Conservation (phyloP, 2,797 vertebrate species). For the Acanthurus lineatus region DNA sequence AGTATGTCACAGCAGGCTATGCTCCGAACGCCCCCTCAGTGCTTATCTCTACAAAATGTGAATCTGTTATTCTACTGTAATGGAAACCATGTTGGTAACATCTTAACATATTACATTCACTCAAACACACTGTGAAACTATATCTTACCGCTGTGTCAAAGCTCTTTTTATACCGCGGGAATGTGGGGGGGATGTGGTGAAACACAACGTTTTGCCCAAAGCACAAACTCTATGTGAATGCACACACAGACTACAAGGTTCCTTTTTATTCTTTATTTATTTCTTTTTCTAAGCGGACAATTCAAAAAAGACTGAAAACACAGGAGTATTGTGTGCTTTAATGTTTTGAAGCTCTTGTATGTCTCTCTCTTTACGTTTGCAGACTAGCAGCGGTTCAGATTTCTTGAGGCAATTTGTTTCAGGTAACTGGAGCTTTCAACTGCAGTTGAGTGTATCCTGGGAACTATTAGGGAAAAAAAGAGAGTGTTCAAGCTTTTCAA, state of each 20-base stretch:
- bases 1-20: constrained; percentile 83
- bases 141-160: constrained; percentile 83
- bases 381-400: constrained; percentile 80
- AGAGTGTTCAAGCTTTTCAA: constrained; percentile 83
- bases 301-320: constrained; percentile 84
- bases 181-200: constrained; percentile 79
- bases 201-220: constrained; percentile 86
- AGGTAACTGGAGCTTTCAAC: constrained; percentile 88
- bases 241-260: constrained; percentile 86
- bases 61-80: constrained; percentile 86
- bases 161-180: constrained; percentile 82
- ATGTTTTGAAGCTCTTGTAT: constrained; percentile 82
- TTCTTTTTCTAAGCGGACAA: constrained; percentile 83
- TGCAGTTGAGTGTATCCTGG: constrained; percentile 85
- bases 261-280: constrained; percentile 81
- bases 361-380: constrained; percentile 81
- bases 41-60: constrained; percentile 85
- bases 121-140: constrained; percentile 87
- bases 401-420: constrained; percentile 91
- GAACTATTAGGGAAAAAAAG: constrained; percentile 83
- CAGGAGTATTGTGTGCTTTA: constrained; percentile 85
- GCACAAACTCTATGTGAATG: constrained; percentile 84
- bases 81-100: constrained; percentile 86
- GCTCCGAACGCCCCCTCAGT: constrained; percentile 81
- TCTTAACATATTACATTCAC: constrained; percentile 87